Percentiles rank a stretch among this genome's conserved stretches.
Evolutionary conservation across 2,888 invertebrate genomes (phyloP).

Genomic region (Scaptomyza parva): DNA sequence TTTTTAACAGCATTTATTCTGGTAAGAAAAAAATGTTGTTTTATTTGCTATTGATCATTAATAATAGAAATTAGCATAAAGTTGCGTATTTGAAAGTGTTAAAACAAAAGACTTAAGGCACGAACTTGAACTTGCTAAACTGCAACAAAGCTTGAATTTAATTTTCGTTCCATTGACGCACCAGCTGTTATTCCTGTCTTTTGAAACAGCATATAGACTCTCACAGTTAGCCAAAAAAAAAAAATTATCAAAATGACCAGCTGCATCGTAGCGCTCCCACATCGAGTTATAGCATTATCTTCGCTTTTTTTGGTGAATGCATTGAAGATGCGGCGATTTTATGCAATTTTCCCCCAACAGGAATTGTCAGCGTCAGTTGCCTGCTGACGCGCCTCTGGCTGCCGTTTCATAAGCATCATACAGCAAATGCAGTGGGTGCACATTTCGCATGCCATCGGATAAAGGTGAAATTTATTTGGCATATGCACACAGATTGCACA

Average conservation of each 20-base stretch:
- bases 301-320: conserved; percentile 25
- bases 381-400: conserved; percentile 47
- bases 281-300: conserved; percentile 54
- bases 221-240: conserved; percentile 31
- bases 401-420: conserved; percentile 73
- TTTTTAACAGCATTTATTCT: conserved; percentile 15
- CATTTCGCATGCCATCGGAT: conserved; percentile 45
- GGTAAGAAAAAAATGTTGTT: conserved; percentile 4
- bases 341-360: conserved; percentile 69
- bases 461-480: conserved; percentile 68
- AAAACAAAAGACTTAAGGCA: conserved; percentile 45
- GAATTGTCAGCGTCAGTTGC: conserved; percentile 55
- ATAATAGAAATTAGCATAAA: conserved; percentile 63
- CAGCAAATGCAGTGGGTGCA: conserved; percentile 35
- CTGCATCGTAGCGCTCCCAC: conserved; percentile 63
- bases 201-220: background rate
- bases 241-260: conserved; percentile 45
- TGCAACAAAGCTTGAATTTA: conserved; percentile 11
- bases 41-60: conserved; percentile 44
- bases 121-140: conserved; percentile 60
- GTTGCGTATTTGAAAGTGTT: conserved; percentile 45
- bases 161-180: conserved; percentile 23
- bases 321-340: conserved; percentile 68
- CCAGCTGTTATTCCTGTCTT: conserved; percentile 1
- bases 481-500: conserved; percentile 39